These are phyloP conservation scores for Phalacrocorax carbo DNA, from an alignment of 2,113 vertebrate species.

Conservation along the genomic window DNA sequence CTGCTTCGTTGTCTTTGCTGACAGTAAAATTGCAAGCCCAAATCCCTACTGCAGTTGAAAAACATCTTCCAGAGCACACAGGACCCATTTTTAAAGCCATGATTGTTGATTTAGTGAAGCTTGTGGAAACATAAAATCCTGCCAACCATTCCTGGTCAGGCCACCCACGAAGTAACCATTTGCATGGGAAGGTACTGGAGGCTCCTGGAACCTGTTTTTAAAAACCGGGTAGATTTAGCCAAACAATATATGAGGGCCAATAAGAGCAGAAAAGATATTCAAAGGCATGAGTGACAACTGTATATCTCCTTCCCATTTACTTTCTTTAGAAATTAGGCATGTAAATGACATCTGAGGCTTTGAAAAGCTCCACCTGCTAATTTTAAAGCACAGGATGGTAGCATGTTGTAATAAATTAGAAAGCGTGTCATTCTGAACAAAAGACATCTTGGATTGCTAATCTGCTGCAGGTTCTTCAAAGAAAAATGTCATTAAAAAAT, in stretches of 20 bases:
- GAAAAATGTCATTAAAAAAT: conserved; percentile 22
- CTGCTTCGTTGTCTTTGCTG: not conserved
- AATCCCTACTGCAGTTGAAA: not conserved
- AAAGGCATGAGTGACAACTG: conserved; percentile 2
- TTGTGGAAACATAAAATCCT: not conserved
- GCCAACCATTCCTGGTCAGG: not conserved
- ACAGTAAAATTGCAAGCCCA: not conserved
- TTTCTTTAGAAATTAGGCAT: not conserved
- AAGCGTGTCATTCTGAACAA: conserved; percentile 47
- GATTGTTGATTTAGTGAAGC: not conserved
- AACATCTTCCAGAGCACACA: not conserved
- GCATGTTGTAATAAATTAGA: conserved; percentile 1
- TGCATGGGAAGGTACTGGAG: not conserved
- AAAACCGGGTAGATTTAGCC: not conserved
- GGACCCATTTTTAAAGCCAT: not conserved
- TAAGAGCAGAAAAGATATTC: not conserved
- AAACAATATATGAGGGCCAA: not conserved
- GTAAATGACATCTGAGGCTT: conserved; percentile 31
- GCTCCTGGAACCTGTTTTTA: not conserved
- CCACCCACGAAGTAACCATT: not conserved
- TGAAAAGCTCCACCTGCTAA: conserved; percentile 37
- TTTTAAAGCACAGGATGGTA: conserved; percentile 9
- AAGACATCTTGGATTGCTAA: conserved; percentile 39
- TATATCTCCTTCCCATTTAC: not conserved
- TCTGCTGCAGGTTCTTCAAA: conserved; percentile 26